Percentiles rank a stretch among this genome's conserved stretches.
Evolutionary conservation across 2,888 invertebrate species (phyloP).

Genomic region (Invenusta paracnida): DNA sequence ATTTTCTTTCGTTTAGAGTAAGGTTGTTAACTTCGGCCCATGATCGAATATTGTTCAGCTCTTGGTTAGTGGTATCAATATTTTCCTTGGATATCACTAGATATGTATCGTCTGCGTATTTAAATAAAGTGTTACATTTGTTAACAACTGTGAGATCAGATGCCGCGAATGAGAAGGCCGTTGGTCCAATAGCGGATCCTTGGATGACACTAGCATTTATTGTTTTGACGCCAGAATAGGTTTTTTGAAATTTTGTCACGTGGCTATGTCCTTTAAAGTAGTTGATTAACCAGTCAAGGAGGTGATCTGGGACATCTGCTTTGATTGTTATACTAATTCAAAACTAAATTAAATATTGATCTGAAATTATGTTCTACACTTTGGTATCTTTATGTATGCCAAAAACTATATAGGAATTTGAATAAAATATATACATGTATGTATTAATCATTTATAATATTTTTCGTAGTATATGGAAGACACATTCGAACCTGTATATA

Average conservation of each 20-base stretch:
- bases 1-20: constrained; percentile 13
- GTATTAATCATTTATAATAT: no score
- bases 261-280: neutral
- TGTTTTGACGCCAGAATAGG: neutral
- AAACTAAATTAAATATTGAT: no score
- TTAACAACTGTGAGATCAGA: neutral
- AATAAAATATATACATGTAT: no score
- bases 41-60: constrained; percentile 23
- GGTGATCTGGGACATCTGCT: neutral
- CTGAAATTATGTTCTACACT: no score
- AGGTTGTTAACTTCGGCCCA: constrained; percentile 23
- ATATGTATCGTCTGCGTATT: constrained; percentile 23
- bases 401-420: no score
- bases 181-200: neutral
- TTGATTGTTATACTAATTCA: no score
- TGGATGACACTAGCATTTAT: neutral
- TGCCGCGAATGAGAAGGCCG: neutral
- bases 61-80: constrained; percentile 23
- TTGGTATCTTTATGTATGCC: no score
- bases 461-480: no score
- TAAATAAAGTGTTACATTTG: constrained; percentile 8
- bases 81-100: constrained; percentile 20
- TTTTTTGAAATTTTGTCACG: neutral
- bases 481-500: no score
- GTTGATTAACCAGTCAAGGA: neutral